Percentiles rank a stretch among this genome's conserved stretches.
phyloP scores from a whole-genome alignment of 2,797 vertebrate genomes.

The Alcedo atthis region DNA sequence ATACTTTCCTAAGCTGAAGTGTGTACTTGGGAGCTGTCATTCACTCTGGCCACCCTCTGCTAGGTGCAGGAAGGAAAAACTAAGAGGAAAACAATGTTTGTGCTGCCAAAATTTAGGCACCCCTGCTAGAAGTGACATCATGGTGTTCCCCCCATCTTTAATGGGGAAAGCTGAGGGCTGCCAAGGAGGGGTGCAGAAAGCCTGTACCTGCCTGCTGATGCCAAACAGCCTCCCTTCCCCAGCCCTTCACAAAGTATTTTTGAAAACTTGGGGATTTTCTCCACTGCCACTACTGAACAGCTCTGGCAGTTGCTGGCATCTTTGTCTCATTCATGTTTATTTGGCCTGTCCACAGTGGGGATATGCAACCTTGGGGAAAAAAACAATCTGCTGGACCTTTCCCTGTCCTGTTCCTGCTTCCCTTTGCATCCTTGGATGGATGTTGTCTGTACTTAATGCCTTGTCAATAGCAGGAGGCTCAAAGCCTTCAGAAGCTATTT shows the following conservation, averaged over 20 bases:
- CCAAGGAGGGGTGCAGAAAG: background rate
- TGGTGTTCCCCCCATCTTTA: background rate
- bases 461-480: background rate
- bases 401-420: background rate
- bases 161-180: background rate
- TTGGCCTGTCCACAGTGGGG: background rate
- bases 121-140: background rate
- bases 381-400: background rate
- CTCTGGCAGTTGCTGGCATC: background rate
- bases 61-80: background rate
- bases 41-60: background rate
- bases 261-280: background rate
- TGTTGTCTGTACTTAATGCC: conserved; percentile 15
- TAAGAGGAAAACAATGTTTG: background rate
- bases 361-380: background rate
- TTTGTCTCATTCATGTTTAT: background rate
- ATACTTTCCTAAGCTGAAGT: background rate
- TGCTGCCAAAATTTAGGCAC: background rate
- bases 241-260: background rate
- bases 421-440: background rate
- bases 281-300: background rate
- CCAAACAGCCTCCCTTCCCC: background rate
- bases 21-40: background rate
- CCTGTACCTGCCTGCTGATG: background rate
- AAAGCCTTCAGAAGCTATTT: background rate